A percentile compares a stretch with the other conserved stretches of the same genome.
Conservation (phyloP, 2,113 vertebrate genomes). For the Pholis gunnellus region DNA sequence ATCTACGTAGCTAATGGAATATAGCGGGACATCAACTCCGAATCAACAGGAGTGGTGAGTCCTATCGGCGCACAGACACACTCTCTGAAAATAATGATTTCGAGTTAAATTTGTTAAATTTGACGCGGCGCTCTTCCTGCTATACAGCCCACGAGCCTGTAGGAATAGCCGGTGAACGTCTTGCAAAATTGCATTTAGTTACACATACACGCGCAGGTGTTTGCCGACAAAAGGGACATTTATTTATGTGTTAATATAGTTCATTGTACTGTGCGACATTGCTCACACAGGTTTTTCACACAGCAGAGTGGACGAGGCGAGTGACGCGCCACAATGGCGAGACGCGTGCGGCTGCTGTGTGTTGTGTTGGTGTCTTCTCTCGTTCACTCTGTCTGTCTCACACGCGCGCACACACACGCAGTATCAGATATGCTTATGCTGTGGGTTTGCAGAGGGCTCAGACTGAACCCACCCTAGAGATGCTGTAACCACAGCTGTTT, state of each 20-base stretch:
- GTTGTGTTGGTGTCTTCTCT: slow-evolving; percentile 15
- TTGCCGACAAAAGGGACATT: not conserved
- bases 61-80: not conserved
- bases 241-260: not conserved
- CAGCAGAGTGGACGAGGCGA: not conserved
- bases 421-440: not conserved
- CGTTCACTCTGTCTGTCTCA: not conserved
- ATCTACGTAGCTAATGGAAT: fast-evolving
- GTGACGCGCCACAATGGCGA: slow-evolving; percentile 15
- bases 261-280: not conserved
- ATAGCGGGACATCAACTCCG: not conserved
- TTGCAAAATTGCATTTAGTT: not conserved
- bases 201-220: too few species aligned
- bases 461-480: not conserved
- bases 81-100: not conserved
- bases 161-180: not conserved
- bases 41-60: not conserved
- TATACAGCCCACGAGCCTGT: not conserved
- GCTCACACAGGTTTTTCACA: not conserved
- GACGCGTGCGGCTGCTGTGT: slow-evolving; percentile 38
- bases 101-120: fast-evolving
- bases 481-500: not conserved
- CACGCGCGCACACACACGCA: not conserved
- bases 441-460: not conserved
- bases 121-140: not conserved